Evolutionary conservation across 2,113 vertebrate genomes (phyloP).

Genomic region (Amia ocellicauda): DNA sequence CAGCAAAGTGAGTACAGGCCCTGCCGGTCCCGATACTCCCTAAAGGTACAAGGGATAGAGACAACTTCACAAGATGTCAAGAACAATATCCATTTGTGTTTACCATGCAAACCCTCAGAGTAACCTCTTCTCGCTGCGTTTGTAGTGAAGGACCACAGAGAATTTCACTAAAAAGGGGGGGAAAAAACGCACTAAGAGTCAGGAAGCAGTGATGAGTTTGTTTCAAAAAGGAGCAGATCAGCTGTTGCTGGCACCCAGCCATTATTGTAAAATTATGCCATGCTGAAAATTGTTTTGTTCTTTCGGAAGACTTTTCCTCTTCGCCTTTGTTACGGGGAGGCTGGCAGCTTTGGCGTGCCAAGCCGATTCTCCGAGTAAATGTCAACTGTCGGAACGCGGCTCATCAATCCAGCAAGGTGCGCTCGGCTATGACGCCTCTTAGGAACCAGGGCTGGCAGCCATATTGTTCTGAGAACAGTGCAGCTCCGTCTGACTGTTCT

Average conservation of each 20-base stretch:
- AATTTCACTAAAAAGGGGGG: conserved; percentile 27
- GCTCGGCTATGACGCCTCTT: conserved; percentile 59
- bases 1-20: conserved; percentile 71
- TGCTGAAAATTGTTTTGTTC: conserved; percentile 36
- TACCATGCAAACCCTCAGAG: conserved; percentile 64
- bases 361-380: conserved; percentile 75
- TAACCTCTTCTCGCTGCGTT: conserved; percentile 57
- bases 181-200: conserved; percentile 13
- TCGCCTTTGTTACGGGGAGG: conserved; percentile 69
- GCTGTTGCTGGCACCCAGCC: conserved; percentile 17
- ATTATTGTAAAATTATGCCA: conserved; percentile 23
- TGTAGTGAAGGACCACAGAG: conserved; percentile 56
- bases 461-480: conserved; percentile 38
- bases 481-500: conserved; percentile 29
- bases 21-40: conserved; percentile 71
- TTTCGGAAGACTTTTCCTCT: conserved; percentile 30
- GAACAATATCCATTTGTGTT: conserved; percentile 79
- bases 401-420: conserved; percentile 67
- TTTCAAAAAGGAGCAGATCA: conserved; percentile 27
- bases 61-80: conserved; percentile 83
- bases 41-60: conserved; percentile 73
- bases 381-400: conserved; percentile 75
- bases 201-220: conserved; percentile 12
- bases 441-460: conserved; percentile 47
- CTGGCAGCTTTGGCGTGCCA: conserved; percentile 72